A percentile compares a stretch with the other conserved stretches of the same genome.
Conservation (phyloP, 2,888 invertebrate species). For the Pelosia muscerda region DNA sequence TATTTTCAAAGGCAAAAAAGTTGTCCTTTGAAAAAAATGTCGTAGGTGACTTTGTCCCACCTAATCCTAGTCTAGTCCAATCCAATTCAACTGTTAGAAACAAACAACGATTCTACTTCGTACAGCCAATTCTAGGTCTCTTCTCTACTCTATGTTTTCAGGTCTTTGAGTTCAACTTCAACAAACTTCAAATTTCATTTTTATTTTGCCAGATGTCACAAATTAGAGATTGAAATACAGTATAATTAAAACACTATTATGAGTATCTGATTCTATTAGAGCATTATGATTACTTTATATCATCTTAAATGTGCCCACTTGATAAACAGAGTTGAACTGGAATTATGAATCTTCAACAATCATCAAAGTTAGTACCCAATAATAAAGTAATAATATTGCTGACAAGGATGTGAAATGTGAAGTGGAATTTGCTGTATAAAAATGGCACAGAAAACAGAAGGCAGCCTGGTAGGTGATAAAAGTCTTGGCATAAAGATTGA, state of each 20-base stretch:
- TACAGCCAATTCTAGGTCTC: too few relatives aligned
- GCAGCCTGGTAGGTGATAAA: constrained; percentile 44
- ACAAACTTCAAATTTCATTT: neutral
- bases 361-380: too few relatives aligned
- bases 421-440: constrained; percentile 26
- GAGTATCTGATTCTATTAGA: neutral
- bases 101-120: too few relatives aligned
- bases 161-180: neutral
- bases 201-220: neutral
- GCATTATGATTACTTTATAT: neutral
- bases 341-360: neutral
- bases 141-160: too few relatives aligned
- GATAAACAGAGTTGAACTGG: neutral
- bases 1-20: too few relatives aligned
- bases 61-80: too few relatives aligned
- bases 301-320: neutral
- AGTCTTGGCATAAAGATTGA: constrained; percentile 64
- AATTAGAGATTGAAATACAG: neutral
- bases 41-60: too few relatives aligned
- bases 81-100: too few relatives aligned
- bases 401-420: constrained; percentile 3
- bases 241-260: neutral
- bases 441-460: constrained; percentile 62
- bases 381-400: neutral
- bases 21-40: too few relatives aligned